Conservation (phyloP, 1,140 invertebrate genomes). For the Lineus longissimus region DNA sequence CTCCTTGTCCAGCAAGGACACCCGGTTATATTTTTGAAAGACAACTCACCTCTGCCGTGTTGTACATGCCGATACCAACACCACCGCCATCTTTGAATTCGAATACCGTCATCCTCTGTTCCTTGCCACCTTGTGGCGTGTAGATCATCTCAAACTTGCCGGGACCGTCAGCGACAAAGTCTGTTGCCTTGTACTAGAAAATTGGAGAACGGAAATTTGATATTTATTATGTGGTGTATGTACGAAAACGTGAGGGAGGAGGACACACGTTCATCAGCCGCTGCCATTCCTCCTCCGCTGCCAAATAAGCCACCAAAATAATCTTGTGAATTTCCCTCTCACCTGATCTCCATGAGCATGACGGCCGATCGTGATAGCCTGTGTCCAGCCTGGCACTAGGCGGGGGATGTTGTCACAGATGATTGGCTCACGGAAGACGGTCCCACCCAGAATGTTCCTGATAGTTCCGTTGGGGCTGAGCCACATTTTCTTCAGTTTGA, state of each 20-base stretch:
- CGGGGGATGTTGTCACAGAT: slow-evolving; percentile 97
- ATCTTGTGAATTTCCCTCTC: slow-evolving; percentile 10
- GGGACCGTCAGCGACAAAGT: slow-evolving; percentile 82
- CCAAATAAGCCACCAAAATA: too few relatives aligned
- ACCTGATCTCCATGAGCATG: slow-evolving; percentile 94
- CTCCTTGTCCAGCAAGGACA: too few relatives aligned
- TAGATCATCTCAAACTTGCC: slow-evolving; percentile 84
- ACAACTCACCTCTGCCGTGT: slow-evolving; percentile 74
- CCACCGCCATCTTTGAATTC: slow-evolving; percentile 82
- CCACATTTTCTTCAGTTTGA: slow-evolving; percentile 99
- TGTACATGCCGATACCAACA: slow-evolving; percentile 93
- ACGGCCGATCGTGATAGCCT: slow-evolving; percentile 96
- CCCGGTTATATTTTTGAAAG: too few relatives aligned
- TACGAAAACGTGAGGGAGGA: too few relatives aligned
- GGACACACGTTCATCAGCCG: too few relatives aligned
- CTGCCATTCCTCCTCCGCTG: too few relatives aligned
- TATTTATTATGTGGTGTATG: too few relatives aligned
- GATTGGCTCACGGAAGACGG: slow-evolving; percentile 83
- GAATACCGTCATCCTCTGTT: slow-evolving; percentile 58
- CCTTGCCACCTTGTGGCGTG: slow-evolving; percentile 61
- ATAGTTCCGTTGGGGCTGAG: slow-evolving; percentile 99
- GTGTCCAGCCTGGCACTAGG: slow-evolving; percentile 88
- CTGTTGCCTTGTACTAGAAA: slow-evolving; percentile 86
- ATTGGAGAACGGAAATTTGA: slow-evolving; percentile 1
- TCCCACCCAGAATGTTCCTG: slow-evolving; percentile 93